Conservation (phyloP, 2,888 invertebrate species). For the Tetramorium bicarinatum region DNA sequence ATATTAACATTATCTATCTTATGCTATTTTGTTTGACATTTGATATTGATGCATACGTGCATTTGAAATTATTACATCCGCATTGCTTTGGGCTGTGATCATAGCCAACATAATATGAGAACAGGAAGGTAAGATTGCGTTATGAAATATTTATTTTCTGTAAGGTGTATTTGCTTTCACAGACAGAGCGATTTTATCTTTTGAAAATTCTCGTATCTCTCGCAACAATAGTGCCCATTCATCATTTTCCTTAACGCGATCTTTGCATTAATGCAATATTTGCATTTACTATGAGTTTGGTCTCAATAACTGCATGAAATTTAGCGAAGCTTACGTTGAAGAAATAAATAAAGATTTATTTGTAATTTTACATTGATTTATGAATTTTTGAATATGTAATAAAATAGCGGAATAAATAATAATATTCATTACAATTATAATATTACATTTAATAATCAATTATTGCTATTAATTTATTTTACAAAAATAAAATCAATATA, state of each 20-base stretch:
- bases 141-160: constrained; percentile 42
- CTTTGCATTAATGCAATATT: constrained; percentile 21
- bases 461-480: background rate
- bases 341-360: background rate
- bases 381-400: constrained; percentile 12
- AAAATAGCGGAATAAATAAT: background rate
- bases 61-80: constrained; percentile 11
- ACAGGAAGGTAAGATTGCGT: constrained; percentile 12
- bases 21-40: background rate
- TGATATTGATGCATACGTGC: constrained; percentile 5
- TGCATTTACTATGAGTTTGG: background rate
- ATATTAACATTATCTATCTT: background rate
- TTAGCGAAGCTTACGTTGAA: background rate
- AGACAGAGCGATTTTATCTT: background rate
- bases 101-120: background rate
- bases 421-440: background rate
- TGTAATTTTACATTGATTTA: background rate
- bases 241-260: background rate
- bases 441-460: constrained; percentile 20
- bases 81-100: constrained; percentile 6
- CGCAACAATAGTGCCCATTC: constrained; percentile 2
- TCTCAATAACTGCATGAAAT: background rate
- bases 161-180: constrained; percentile 18
- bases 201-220: constrained; percentile 5
- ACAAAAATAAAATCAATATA: background rate